Evolutionary conservation across 1,140 invertebrate species (phyloP).

Genomic region (Drosophila lacertosa): DNA sequence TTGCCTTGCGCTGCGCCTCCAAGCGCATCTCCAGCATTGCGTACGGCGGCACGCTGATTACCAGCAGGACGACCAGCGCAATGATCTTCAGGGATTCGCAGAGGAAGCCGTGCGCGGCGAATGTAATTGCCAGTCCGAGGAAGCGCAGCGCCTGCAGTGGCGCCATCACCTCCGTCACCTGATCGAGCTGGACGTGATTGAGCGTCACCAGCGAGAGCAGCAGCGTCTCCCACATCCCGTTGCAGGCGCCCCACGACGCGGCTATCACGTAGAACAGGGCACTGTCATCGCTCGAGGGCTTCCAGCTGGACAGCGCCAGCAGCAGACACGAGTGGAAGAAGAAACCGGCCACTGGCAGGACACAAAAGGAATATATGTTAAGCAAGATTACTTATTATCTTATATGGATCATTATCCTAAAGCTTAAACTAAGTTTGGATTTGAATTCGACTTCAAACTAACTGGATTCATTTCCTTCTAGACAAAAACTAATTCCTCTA

Average conservation of each 20-base stretch:
- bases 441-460: no score
- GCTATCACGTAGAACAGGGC: conserved; percentile 89
- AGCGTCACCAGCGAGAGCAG: conserved; percentile 83
- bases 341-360: conserved; percentile 87
- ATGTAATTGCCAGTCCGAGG: conserved; percentile 76
- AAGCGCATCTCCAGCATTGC: conserved; percentile 83
- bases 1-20: conserved; percentile 81
- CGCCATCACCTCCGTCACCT: conserved; percentile 67
- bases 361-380: no score
- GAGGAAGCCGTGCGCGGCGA: conserved; percentile 78
- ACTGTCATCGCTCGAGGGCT: conserved; percentile 88
- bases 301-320: conserved; percentile 87
- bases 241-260: conserved; percentile 89
- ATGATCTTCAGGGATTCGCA: conserved; percentile 83
- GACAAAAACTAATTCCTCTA: no score
- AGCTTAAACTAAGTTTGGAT: no score
- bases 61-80: conserved; percentile 80
- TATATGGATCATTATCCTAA: not conserved
- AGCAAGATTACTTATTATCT: no score
- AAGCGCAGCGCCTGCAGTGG: conserved; percentile 74
- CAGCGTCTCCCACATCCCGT: conserved; percentile 89
- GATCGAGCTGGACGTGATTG: conserved; percentile 71
- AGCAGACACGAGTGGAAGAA: conserved; percentile 88
- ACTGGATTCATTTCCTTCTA: no score
- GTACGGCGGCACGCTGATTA: conserved; percentile 84